Percentiles rank a stretch among this genome's conserved stretches.
These are phyloP conservation scores for Picus viridis DNA, from an alignment of 2,797 vertebrate species.

Conservation along the genomic window DNA sequence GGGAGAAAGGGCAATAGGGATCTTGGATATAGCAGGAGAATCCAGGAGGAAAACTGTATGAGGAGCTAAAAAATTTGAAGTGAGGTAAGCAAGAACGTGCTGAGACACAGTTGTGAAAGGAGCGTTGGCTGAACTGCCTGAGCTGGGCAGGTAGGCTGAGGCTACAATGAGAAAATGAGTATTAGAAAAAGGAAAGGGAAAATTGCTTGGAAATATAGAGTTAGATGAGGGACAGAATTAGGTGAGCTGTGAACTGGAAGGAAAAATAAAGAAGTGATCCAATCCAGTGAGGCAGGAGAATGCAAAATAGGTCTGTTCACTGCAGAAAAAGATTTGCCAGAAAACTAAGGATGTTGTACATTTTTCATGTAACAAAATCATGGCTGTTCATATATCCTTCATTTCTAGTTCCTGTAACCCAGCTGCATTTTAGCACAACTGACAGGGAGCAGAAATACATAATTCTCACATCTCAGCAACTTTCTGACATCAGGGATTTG, in stretches of 20 bases:
- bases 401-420: not conserved
- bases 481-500: not conserved
- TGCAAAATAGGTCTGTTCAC: not conserved
- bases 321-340: not conserved
- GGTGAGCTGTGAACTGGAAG: not conserved
- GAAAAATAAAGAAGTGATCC: not conserved
- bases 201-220: not conserved
- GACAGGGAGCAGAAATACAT: not conserved
- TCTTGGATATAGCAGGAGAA: not conserved
- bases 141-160: not conserved
- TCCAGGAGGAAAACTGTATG: rapidly evolving
- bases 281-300: not conserved
- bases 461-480: not conserved
- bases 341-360: not conserved
- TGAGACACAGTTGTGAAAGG: not conserved
- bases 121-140: rapidly evolving
- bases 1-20: not conserved
- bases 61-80: not conserved
- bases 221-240: not conserved
- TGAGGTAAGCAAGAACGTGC: not conserved
- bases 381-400: not conserved
- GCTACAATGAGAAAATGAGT: not conserved
- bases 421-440: not conserved
- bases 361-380: not conserved
- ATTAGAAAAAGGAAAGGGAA: not conserved